These are phyloP conservation scores for Chelmon rostratus DNA, from an alignment of 2,797 vertebrate genomes.

Conservation along the genomic window DNA sequence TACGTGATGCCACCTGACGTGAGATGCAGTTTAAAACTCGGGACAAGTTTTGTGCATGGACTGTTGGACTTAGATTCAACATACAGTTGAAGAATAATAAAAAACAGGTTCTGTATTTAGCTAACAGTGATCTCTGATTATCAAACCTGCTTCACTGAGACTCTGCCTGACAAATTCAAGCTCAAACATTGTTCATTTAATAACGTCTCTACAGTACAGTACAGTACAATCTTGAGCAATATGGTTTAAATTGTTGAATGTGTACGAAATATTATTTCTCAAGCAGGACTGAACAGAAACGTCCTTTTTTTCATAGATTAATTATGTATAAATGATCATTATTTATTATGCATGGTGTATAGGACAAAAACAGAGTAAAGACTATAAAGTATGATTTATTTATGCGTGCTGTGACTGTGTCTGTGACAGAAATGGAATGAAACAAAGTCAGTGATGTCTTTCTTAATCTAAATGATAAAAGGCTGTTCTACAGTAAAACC, in stretches of 20 bases:
- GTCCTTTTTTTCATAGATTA: slow-evolving; percentile 33
- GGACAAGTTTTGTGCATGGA: neutral
- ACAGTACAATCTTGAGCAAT: neutral
- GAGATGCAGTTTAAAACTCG: neutral
- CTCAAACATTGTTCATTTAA: neutral
- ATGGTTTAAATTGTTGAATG: neutral
- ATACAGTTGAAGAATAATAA: neutral
- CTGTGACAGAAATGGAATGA: slow-evolving; percentile 12
- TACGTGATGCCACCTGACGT: neutral
- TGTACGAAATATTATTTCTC: neutral
- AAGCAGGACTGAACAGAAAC: neutral
- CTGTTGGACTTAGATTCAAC: neutral
- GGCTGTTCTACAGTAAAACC: neutral
- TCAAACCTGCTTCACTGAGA: neutral
- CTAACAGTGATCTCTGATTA: neutral
- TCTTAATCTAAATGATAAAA: slow-evolving; percentile 14
- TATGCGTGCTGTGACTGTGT: slow-evolving; percentile 18
- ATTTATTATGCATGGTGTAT: slow-evolving; percentile 47
- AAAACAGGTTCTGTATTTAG: neutral
- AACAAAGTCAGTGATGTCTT: slow-evolving; percentile 11
- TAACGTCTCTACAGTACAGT: neutral
- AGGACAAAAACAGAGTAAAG: slow-evolving; percentile 19
- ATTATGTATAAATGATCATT: slow-evolving; percentile 40
- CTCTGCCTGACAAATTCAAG: neutral
- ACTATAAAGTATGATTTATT: slow-evolving; percentile 45